Percentiles rank a stretch among this genome's conserved stretches.
Evolutionary conservation across 2,888 invertebrate species (phyloP).

Genomic region (Tiphia femorata): DNA sequence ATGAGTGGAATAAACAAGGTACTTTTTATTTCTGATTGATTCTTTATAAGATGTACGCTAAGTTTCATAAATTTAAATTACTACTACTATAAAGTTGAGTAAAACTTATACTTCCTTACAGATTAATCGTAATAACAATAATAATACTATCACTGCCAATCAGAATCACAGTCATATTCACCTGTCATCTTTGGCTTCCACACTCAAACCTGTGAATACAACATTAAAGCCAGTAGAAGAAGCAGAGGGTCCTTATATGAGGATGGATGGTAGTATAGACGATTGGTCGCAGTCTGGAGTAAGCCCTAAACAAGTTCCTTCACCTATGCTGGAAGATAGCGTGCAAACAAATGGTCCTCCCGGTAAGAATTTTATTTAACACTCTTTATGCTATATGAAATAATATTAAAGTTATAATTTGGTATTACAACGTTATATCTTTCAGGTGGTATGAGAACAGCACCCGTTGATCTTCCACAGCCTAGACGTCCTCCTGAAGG

Average conservation of each 20-base stretch:
- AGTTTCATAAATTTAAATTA: background rate
- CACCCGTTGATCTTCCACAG: conserved; percentile 66
- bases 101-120: conserved; percentile 35
- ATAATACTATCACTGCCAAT: conserved; percentile 66
- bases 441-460: conserved; percentile 62
- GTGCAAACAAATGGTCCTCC: conserved; percentile 69
- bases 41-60: background rate
- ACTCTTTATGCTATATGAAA: conserved; percentile 1
- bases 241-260: conserved; percentile 64
- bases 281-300: conserved; percentile 57
- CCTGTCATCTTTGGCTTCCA: conserved; percentile 47
- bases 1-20: conserved; percentile 67
- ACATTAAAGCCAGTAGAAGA: conserved; percentile 67
- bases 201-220: conserved; percentile 61
- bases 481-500: conserved; percentile 72
- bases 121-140: conserved; percentile 65
- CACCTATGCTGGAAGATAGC: conserved; percentile 64
- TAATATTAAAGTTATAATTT: background rate
- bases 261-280: conserved; percentile 61
- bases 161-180: conserved; percentile 64
- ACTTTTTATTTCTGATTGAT: background rate
- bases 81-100: background rate
- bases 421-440: background rate
- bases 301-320: conserved; percentile 69
- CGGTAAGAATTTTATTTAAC: conserved; percentile 45